Percentiles rank a stretch among this genome's conserved stretches.
phyloP scores from a whole-genome alignment of 2,888 invertebrate species.

The Drosophila fungiperda region DNA sequence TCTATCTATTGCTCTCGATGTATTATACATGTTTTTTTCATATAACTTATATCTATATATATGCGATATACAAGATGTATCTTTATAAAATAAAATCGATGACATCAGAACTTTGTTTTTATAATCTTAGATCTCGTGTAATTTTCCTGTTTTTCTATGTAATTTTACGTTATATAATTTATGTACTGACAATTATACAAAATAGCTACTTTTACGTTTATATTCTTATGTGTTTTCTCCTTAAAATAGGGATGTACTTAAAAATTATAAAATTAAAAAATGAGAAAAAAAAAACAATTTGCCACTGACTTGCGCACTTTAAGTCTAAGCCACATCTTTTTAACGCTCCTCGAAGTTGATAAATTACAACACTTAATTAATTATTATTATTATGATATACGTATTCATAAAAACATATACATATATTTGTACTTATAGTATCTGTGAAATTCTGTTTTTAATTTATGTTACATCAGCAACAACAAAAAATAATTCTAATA shows the following conservation, averaged over 20 bases:
- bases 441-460: conserved; percentile 66
- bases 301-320: conserved; percentile 74
- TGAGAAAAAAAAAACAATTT: conserved; percentile 15
- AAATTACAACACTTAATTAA: conserved; percentile 35
- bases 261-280: conserved; percentile 8
- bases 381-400: conserved; percentile 37
- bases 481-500: conserved; percentile 40
- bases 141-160: conserved; percentile 56
- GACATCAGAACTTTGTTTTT: conserved; percentile 67
- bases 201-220: conserved; percentile 34
- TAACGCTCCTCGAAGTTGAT: conserved; percentile 40
- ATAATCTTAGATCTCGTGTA: conserved; percentile 75
- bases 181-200: conserved; percentile 48
- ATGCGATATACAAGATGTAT: conserved; percentile 46
- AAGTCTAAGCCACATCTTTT: conserved; percentile 47
- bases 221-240: conserved; percentile 41
- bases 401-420: conserved; percentile 23
- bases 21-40: conserved; percentile 63
- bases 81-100: conserved; percentile 63
- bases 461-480: conserved; percentile 54
- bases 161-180: conserved; percentile 54
- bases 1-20: conserved; percentile 55
- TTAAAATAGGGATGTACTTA: conserved; percentile 24
- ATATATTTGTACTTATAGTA: conserved; percentile 47
- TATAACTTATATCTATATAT: conserved; percentile 23